Base-by-base conservation (phyloP, 2,888 invertebrate genomes). In the Cabera pusaria region DNA sequence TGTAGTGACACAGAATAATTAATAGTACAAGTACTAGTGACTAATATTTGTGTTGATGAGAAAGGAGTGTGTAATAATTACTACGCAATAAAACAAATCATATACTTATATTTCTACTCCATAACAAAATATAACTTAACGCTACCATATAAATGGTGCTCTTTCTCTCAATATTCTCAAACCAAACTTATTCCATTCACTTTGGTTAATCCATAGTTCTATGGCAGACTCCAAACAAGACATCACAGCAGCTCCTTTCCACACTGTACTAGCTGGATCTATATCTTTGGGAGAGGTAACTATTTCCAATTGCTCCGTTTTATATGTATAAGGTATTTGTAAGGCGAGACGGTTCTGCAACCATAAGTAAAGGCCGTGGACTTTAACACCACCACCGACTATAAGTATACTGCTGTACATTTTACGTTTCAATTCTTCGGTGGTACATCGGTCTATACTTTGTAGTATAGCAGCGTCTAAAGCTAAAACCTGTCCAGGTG, bases 241-340 rank as follows among this genome's bases (percentile, higher is more conserved):
- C 92, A 98, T 93, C 5, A 98, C 95, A 0, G 97, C 95, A 0
- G 97, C 98, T 0, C 98, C 98, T 74, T 98, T 98, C 98, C 98
- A 98, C 0, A 95, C 92, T 0, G 96, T 95, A 87, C 96, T 94
- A 1, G 95, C 93, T 0, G 97, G 95, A 75, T 98, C 97, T 90
- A 97, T 95, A 61, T 98, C 98, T 75, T 97, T 96, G 0, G 96
- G 96, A 47, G 95, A 93, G 0, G 95, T 96, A 23, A 97, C 95
- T 35, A 98, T 96, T 73, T 98, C 98, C 58, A 96, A 79, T 81
- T 95, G 93, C 65, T 96, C 94, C 87, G 93, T 92, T 72, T 95
- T 91, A 64, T 93, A 95, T 54, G 93, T 89, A 56, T 93, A 93
- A 0, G 96, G 96, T 56, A 96, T 95, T 75, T 97, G 96, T 36